phyloP scores from a whole-genome alignment of 2,797 vertebrate genomes.

The Schizothorax lantsangensis region DNA sequence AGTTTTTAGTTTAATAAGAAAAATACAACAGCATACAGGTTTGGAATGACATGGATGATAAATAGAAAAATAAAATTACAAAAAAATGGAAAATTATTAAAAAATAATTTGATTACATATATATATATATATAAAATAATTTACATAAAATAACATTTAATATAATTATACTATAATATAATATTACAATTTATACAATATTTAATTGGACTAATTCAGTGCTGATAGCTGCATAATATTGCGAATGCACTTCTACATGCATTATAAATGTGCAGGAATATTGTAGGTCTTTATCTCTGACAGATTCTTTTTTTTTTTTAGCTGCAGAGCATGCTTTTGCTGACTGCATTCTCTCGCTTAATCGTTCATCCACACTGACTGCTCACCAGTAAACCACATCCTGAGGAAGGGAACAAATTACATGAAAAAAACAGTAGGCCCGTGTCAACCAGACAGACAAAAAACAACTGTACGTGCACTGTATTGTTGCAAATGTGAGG shows the following conservation, averaged over 20 bases:
- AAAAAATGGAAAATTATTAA: too few relatives aligned
- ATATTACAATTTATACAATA: background rate
- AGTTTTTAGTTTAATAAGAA: background rate
- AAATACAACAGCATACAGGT: background rate
- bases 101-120: background rate
- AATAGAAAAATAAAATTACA: background rate
- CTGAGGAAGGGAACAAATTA: slow-evolving; percentile 42
- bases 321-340: background rate
- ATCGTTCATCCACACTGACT: background rate
- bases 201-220: background rate
- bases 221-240: background rate
- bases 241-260: background rate
- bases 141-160: background rate
- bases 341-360: slow-evolving; percentile 11
- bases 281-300: background rate
- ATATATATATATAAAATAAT: background rate
- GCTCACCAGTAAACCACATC: slow-evolving; percentile 51
- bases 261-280: background rate
- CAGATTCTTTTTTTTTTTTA: background rate
- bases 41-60: background rate
- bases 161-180: background rate
- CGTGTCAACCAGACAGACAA: background rate
- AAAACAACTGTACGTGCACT: background rate
- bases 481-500: background rate
- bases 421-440: slow-evolving; percentile 1